Evolutionary conservation across 2,797 vertebrate genomes (phyloP).

Genomic region (Muscicapa comitata): DNA sequence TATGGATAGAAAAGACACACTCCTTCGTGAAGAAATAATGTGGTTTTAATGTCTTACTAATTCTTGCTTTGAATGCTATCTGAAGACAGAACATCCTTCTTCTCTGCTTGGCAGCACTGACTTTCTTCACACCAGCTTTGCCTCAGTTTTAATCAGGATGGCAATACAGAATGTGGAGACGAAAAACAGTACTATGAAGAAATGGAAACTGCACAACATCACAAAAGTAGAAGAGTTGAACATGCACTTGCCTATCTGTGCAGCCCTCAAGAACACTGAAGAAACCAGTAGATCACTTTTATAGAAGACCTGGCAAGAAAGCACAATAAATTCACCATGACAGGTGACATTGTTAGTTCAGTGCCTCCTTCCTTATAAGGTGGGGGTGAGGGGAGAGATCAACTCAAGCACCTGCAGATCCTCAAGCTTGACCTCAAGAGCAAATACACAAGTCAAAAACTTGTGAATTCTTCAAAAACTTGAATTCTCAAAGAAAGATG

Average conservation of each 20-base stretch:
- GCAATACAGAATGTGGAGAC: not conserved
- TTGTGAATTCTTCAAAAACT: too few species aligned
- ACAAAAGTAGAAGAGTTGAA: not conserved
- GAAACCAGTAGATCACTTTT: not conserved
- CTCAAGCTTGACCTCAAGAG: not conserved
- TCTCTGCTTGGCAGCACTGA: not conserved
- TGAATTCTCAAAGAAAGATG: not conserved
- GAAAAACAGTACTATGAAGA: not conserved
- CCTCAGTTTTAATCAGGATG: not conserved
- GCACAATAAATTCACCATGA: not conserved
- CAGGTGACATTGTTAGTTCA: not conserved
- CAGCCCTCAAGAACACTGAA: not conserved
- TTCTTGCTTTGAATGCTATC: not conserved
- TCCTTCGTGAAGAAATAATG: not conserved
- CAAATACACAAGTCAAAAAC: not conserved
- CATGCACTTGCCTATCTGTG: not conserved
- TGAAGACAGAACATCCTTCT: not conserved
- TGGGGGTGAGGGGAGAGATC: not conserved
- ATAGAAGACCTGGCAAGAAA: not conserved
- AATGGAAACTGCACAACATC: not conserved
- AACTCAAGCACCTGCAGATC: not conserved
- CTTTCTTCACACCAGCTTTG: not conserved
- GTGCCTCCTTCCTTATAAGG: not conserved
- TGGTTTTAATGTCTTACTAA: not conserved
- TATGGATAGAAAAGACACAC: not conserved